Evolutionary conservation across 1,140 invertebrate species (phyloP), one percentile per base, ranked within the genome.

Genomic region (Pemphigus obesinymphae): DNA sequence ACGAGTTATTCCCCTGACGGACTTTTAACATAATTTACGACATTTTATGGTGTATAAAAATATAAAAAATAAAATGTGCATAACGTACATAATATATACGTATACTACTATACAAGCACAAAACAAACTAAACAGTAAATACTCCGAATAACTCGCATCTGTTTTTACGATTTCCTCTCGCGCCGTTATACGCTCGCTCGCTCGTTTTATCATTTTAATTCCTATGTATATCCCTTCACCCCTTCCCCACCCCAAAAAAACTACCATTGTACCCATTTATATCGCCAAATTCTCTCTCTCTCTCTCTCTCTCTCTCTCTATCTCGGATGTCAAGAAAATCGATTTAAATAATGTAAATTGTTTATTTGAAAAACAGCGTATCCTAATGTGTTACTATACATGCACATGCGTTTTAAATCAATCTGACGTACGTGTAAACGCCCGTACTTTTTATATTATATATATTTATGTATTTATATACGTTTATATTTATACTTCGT

Each of bases 21-120:
- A 73, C 70, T 73, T 73, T 73, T 73, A 73, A 50, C 43, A 20
- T 50, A 73, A 73, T 73, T 73, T 73, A 73, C 70, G 45, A 73
- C 23, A 29, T 50, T 73, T 73, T 50, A 48, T 48, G 17, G 17
- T 50, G 45, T 20, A 31, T 73, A 50, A 20, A 50, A 72, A 68
- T n/a, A 68, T n/a, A 66, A 10, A 63, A 5, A 63, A 37, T 29
- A 63, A 37, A 68, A 45, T 23, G 37, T 66, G 3, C 20, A 23
- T 43, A 29, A 29, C n/a, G 7, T 23, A 58, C 31, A 34, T 63
- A n/a, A 63, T 63, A 20, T 13, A 23, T n/a, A 53, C 26, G 13
- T 20, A 20, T 20, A 34, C 6, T n/a, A 17, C n/a, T 29, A 50
- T 50, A n/a, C 23, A 5, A 0, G 50, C 3, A 55, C n/a, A 55